Base-by-base conservation (phyloP, 2,113 vertebrate genomes). In the Platysternon megacephalum region DNA sequence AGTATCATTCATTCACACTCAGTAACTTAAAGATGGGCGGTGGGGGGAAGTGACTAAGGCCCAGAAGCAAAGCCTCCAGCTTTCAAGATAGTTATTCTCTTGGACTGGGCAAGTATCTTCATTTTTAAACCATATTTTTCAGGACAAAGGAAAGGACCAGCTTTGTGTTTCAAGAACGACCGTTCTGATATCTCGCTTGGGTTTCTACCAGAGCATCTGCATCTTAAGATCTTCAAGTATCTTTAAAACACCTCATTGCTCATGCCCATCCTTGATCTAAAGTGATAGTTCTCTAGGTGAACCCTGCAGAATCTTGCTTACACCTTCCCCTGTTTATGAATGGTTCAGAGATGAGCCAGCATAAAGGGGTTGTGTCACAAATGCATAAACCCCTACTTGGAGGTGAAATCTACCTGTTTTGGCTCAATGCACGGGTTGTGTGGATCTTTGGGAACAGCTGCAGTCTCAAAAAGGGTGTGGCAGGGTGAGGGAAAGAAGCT, bases 171-270 rank as follows among this genome's bases (percentile, higher is more conserved):
- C 35, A 85, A 22, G 10, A 68, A 44, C 91, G 80, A 81, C 51
- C 22, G 46, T 42, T 44, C 13, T 5, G 52, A 42, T 32, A 32
- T 46, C 39, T 78, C 28, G 17, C 72, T 78, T 32, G 17, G 52
- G 48, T 52, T 88, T 68, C 79, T 76, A 39, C 29, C 11, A 53
- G 55, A 51, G 42, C 26, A 44, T 82, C 65, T 84, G 51, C 46
- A 78, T 26, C 84, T 22, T 76, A 49, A 85, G 8, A 53, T 85
- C 61, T 72, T 93, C 56, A 72, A 49, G 79, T 72, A n/a, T 87
- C 56, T 87, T 86, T 58, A 48, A 32, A 91, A 74, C 32, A 52
- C 83, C 65, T 95, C 90, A 88, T 91, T 86, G 52, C 72, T 95
- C 61, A 68, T 49, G 46, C 44, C 21, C 24, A 22, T 3, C 49